These are phyloP conservation scores for Peucedramus taeniatus DNA, from an alignment of 2,113 vertebrate species.

Conservation along the genomic window DNA sequence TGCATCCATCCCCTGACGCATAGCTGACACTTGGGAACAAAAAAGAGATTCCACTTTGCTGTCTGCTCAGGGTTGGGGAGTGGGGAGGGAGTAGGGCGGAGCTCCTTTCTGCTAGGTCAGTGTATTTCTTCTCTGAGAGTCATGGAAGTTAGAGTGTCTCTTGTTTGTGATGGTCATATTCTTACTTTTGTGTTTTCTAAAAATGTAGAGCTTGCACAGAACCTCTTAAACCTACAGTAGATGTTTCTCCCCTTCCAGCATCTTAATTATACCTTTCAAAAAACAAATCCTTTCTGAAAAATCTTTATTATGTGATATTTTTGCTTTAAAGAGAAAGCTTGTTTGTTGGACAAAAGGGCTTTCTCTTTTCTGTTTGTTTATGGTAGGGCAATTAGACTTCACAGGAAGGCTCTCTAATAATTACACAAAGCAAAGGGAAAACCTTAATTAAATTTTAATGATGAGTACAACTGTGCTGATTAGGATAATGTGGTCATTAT, in stretches of 20 bases:
- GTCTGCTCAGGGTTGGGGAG: rapidly evolving
- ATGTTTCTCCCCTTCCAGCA: not conserved
- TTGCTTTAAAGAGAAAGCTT: not conserved
- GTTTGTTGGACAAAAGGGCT: not conserved
- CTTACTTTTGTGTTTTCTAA: not conserved
- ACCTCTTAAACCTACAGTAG: not conserved
- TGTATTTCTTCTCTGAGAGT: not conserved
- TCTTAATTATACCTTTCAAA: not conserved
- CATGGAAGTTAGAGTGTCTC: not conserved
- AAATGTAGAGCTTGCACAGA: not conserved
- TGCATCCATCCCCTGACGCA: not conserved
- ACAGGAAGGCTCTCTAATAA: constrained; percentile 1
- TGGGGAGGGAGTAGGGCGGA: rapidly evolving
- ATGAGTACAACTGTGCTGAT: not conserved
- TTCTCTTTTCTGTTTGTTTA: not conserved
- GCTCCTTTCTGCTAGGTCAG: not conserved
- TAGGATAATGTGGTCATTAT: constrained; percentile 26
- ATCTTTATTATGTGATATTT: not conserved
- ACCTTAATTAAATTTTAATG: constrained; percentile 38
- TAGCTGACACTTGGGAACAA: not conserved
- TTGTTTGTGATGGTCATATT: not conserved
- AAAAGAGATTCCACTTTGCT: not conserved
- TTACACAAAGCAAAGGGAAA: constrained; percentile 11
- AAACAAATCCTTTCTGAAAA: not conserved
- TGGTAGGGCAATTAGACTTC: constrained; percentile 4